phyloP scores from a whole-genome alignment of 1,140 invertebrate species.

The Nixonia krombeini region DNA sequence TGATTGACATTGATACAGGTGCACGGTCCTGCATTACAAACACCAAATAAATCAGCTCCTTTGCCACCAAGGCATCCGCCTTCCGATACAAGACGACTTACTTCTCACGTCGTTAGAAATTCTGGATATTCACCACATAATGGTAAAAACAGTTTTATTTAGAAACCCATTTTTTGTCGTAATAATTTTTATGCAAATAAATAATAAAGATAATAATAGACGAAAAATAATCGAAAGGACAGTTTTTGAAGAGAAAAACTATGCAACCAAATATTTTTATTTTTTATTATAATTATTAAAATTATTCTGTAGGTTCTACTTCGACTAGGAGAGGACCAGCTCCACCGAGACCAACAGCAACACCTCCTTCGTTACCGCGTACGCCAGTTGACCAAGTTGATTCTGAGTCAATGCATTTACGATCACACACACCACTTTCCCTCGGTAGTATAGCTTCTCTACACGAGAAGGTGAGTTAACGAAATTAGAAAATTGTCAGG shows the following conservation, averaged over 20 bases:
- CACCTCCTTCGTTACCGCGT: conserved; percentile 72
- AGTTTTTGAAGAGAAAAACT: too few species aligned
- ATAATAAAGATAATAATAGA: too few species aligned
- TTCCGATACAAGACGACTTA: conserved; percentile 74
- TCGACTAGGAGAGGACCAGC: conserved; percentile 70
- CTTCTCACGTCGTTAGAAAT: conserved; percentile 71
- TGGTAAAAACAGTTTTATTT: too few species aligned
- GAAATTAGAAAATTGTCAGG: not conserved
- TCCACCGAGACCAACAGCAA: conserved; percentile 72
- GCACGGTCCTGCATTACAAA: conserved; percentile 65
- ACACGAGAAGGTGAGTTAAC: conserved; percentile 76
- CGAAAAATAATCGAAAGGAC: too few species aligned
- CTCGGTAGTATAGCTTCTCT: conserved; percentile 82
- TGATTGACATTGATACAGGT: conserved; percentile 41
- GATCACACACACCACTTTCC: conserved; percentile 77
- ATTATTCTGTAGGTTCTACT: conserved; percentile 70
- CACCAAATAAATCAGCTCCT: conserved; percentile 74
- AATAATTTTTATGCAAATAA: too few species aligned
- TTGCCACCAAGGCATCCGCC: conserved; percentile 75
- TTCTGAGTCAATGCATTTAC: conserved; percentile 72
- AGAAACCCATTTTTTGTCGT: too few species aligned
- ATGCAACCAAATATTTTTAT: too few species aligned
- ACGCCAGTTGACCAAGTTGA: conserved; percentile 71
- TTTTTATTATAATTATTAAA: too few species aligned
- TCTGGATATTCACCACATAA: conserved; percentile 73